Conservation (phyloP, 2,888 invertebrate species). For the Synanthedon myopaeformis region DNA sequence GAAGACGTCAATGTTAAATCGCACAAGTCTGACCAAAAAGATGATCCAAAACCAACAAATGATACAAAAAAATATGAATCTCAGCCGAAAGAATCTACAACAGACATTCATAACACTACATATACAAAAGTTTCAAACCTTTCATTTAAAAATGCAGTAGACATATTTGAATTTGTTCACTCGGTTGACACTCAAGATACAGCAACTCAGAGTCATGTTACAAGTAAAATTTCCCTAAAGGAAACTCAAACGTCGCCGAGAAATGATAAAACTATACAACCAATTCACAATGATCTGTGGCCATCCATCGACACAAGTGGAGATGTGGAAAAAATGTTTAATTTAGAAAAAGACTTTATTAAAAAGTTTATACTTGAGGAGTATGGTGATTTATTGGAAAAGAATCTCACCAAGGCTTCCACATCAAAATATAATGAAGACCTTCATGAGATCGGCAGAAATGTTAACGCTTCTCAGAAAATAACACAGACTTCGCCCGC, state of each 20-base stretch:
- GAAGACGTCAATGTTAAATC: neutral
- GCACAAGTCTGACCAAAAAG: neutral
- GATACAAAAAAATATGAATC: conserved; percentile 7
- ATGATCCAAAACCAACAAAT: neutral
- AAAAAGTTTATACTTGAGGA: conserved; percentile 54
- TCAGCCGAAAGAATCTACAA: conserved; percentile 10
- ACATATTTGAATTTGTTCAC: conserved; percentile 56
- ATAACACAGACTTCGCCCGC: conserved; percentile 62
- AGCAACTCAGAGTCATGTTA: conserved; percentile 48
- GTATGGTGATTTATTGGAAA: conserved; percentile 50
- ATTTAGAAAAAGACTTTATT: conserved; percentile 57
- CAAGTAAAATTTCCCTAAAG: conserved; percentile 41
- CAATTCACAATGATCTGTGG: conserved; percentile 55
- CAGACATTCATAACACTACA: conserved; percentile 23
- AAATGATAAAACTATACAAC: conserved; percentile 30
- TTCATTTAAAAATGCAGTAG: conserved; percentile 51
- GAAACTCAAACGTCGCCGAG: conserved; percentile 59
- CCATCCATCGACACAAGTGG: conserved; percentile 38
- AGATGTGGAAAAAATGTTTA: conserved; percentile 50
- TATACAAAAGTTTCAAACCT: conserved; percentile 38
- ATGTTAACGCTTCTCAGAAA: conserved; percentile 39
- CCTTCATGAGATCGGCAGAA: conserved; percentile 19
- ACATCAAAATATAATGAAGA: conserved; percentile 27
- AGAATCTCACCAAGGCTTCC: conserved; percentile 45
- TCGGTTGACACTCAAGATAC: conserved; percentile 50